Conservation (phyloP, 2,113 vertebrate species). For the Leptobrachium ailaonicum region DNA sequence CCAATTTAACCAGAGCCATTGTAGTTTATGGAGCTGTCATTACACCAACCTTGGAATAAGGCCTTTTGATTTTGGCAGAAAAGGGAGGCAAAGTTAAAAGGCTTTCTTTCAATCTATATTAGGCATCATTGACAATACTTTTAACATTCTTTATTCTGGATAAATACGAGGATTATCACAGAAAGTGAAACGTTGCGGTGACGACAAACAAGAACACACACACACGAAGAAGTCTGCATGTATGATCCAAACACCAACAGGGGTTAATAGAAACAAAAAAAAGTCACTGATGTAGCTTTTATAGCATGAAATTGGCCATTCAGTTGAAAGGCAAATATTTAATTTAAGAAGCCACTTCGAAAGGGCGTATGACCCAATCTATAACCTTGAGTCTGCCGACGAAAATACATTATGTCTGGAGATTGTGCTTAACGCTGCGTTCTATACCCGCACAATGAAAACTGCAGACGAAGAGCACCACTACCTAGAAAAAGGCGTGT, state of each 20-base stretch:
- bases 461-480: neutral
- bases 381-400: conserved; percentile 35
- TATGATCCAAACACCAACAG: neutral
- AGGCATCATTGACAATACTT: too few species aligned
- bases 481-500: neutral
- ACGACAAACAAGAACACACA: too few species aligned
- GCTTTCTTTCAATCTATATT: too few species aligned
- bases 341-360: conserved; percentile 25
- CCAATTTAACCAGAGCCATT: too few species aligned
- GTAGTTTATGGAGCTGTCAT: too few species aligned
- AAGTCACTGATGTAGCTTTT: conserved; percentile 1
- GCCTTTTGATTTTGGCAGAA: too few species aligned
- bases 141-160: too few species aligned
- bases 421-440: neutral
- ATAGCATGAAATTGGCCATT: conserved; percentile 28
- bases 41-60: too few species aligned
- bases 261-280: conserved; percentile 4
- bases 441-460: neutral
- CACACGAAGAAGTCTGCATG: too few species aligned
- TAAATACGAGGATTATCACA: too few species aligned
- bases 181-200: too few species aligned
- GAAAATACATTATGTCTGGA: conserved; percentile 30
- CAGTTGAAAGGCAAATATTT: conserved; percentile 26
- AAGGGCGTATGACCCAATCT: conserved; percentile 8
- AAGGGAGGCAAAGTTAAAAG: too few species aligned